phyloP scores from a whole-genome alignment of 2,888 invertebrate genomes.

The Ischnus inquisitorius region DNA sequence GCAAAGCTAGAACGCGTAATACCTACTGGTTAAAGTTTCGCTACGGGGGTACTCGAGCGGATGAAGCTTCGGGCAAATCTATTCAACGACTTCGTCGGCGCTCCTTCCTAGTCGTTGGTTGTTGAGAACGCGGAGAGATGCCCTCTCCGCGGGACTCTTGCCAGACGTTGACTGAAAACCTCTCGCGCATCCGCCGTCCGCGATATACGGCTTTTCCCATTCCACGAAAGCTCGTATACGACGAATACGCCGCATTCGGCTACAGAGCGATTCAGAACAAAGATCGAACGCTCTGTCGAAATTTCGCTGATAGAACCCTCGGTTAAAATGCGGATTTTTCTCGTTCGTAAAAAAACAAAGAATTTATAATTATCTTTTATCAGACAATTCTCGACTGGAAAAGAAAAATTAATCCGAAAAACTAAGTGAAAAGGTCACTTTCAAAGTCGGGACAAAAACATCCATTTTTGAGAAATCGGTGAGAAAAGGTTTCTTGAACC shows the following conservation, averaged over 20 bases:
- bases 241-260: neutral
- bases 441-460: neutral
- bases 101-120: conserved; percentile 12
- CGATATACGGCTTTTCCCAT: conserved; percentile 38
- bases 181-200: neutral
- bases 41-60: conserved; percentile 55
- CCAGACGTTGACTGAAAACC: conserved; percentile 52
- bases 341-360: neutral
- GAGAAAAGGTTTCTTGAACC: neutral
- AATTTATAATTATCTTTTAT: too few relatives aligned
- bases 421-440: neutral
- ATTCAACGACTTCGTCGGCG: conserved; percentile 62
- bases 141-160: conserved; percentile 38
- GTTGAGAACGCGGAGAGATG: conserved; percentile 23
- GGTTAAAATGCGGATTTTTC: neutral
- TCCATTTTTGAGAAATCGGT: neutral
- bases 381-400: too few relatives aligned
- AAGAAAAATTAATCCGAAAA: too few relatives aligned
- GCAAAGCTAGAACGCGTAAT: conserved; percentile 47
- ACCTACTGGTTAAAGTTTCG: conserved; percentile 56
- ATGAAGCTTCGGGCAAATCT: conserved; percentile 62
- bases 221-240: neutral
- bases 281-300: neutral
- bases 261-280: conserved; percentile 6
- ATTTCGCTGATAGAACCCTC: neutral